Evolutionary conservation across 1,140 invertebrate genomes (phyloP).

Genomic region (Trachelipus rathkii): DNA sequence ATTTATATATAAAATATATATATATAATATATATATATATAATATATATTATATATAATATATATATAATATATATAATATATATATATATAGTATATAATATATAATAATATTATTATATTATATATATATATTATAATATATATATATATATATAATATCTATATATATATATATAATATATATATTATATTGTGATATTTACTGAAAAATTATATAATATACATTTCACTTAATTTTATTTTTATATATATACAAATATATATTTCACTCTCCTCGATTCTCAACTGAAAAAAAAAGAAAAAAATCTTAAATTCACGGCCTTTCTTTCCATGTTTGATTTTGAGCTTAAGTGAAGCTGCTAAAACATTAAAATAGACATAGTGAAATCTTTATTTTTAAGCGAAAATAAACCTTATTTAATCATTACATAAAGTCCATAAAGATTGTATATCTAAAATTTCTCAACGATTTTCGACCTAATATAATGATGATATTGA

Average conservation of each 20-base stretch:
- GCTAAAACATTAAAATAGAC: constrained; percentile 13
- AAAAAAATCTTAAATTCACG: constrained; percentile 5
- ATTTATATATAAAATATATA: too few relatives aligned
- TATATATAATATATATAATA: too few relatives aligned
- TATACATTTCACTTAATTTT: not conserved
- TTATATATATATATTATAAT: too few relatives aligned
- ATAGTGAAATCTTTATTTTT: not conserved
- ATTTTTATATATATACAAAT: not conserved
- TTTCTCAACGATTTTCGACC: not conserved
- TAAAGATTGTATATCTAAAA: not conserved
- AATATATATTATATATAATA: too few relatives aligned
- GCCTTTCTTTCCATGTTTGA: constrained; percentile 7
- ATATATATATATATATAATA: not conserved
- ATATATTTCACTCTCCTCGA: too few relatives aligned
- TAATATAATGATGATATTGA: not conserved
- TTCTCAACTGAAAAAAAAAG: too few relatives aligned
- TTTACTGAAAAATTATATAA: not conserved
- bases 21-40: too few relatives aligned
- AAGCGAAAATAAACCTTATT: not conserved
- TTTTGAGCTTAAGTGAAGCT: constrained; percentile 12
- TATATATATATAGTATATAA: too few relatives aligned
- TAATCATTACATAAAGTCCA: not conserved
- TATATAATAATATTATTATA: too few relatives aligned
- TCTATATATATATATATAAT: not conserved
- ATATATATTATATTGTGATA: not conserved